Evolutionary conservation across 1,140 invertebrate genomes (phyloP).

Genomic region (Meloidogyne floridensis): DNA sequence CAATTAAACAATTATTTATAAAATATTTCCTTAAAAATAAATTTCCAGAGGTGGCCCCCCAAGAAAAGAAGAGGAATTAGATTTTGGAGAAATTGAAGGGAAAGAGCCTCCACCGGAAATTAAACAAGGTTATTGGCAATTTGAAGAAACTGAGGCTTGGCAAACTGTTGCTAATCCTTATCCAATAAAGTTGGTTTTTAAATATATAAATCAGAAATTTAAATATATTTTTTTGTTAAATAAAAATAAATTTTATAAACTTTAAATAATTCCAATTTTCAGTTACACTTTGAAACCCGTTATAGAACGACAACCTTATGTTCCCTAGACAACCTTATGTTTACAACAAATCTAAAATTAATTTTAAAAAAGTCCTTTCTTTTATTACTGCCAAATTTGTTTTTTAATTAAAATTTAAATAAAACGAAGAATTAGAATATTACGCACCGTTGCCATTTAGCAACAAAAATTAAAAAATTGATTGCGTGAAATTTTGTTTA

Average conservation of each 20-base stretch:
- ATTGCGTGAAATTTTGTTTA: no score
- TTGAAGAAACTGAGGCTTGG: constrained; percentile 59
- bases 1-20: no score
- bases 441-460: no score
- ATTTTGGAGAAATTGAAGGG: constrained; percentile 42
- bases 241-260: background rate
- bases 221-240: background rate
- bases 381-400: no score
- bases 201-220: constrained; percentile 17
- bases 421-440: no score
- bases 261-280: background rate
- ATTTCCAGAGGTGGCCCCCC: constrained; percentile 33
- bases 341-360: no score
- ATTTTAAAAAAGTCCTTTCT: no score
- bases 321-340: constrained; percentile 17
- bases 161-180: constrained; percentile 64
- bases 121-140: constrained; percentile 58
- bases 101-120: constrained; percentile 40
- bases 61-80: constrained; percentile 47
- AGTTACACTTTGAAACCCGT: constrained; percentile 36
- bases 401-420: no score
- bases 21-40: background rate
- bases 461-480: no score
- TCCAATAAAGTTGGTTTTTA: constrained; percentile 60
- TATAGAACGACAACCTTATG: constrained; percentile 59